Evolutionary conservation across 2,113 vertebrate species (phyloP).

Genomic region (Neolamprologus cancellatus): DNA sequence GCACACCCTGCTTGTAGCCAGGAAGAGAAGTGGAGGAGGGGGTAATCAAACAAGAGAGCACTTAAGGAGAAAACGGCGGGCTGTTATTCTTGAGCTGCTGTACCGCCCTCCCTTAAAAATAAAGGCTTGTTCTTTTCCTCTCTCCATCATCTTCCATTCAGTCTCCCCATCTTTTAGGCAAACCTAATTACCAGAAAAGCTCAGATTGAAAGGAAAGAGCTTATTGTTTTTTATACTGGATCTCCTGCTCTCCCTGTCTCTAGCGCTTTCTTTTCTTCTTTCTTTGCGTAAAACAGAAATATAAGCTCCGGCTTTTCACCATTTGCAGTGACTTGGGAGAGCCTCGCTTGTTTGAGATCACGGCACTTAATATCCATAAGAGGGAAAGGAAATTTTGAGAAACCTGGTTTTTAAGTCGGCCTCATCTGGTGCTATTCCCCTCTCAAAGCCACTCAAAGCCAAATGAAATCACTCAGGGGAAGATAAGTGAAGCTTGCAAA

Average conservation of each 20-base stretch:
- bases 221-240: constrained; percentile 33
- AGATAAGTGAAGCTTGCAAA: constrained; percentile 51
- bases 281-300: constrained; percentile 9
- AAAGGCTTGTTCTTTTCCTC: constrained; percentile 10
- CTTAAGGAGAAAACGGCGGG: constrained; percentile 36
- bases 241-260: background rate
- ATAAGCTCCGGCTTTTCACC: constrained; percentile 8
- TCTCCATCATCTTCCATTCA: constrained; percentile 41
- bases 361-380: constrained; percentile 35
- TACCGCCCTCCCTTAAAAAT: constrained; percentile 10
- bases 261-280: background rate
- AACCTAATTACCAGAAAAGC: constrained; percentile 42
- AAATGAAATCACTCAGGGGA: constrained; percentile 51
- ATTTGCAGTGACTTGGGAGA: constrained; percentile 1
- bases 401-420: constrained; percentile 36
- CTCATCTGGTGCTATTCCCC: constrained; percentile 51
- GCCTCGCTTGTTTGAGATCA: constrained; percentile 10
- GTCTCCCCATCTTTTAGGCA: constrained; percentile 42
- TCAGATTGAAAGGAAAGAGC: constrained; percentile 37
- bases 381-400: constrained; percentile 16
- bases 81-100: constrained; percentile 19
- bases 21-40: constrained; percentile 14
- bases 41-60: constrained; percentile 48
- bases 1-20: constrained; percentile 1
- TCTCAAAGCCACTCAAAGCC: constrained; percentile 35